Percentiles rank a stretch among this genome's conserved stretches.
phyloP scores from a whole-genome alignment of 2,113 vertebrate genomes.

The Laticauda laticaudata region DNA sequence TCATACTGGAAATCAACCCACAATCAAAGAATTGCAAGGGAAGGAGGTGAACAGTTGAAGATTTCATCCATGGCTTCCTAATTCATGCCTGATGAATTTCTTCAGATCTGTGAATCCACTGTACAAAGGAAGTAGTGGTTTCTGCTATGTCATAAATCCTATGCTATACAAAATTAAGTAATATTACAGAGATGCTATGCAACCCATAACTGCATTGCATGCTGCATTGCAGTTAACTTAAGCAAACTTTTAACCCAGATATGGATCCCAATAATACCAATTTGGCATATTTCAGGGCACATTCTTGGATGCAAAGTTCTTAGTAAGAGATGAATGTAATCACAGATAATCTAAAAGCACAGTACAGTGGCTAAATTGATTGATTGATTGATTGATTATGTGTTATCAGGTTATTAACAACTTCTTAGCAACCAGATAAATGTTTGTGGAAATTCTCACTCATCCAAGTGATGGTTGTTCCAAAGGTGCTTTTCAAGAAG shows the following conservation, averaged over 20 bases:
- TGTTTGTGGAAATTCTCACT: background rate
- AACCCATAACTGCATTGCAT: background rate
- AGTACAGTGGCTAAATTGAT: background rate
- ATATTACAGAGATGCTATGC: background rate
- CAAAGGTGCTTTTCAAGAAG: background rate
- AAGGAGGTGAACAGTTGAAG: background rate
- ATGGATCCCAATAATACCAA: background rate
- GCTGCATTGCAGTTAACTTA: background rate
- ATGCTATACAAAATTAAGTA: background rate
- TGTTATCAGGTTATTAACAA: background rate
- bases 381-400: background rate
- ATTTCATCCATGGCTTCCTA: background rate
- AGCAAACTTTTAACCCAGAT: background rate
- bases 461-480: background rate
- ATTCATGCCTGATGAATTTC: background rate
- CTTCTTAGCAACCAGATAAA: background rate
- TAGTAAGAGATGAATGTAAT: background rate
- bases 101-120: background rate
- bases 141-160: background rate
- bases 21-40: background rate
- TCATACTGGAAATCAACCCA: background rate
- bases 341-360: background rate
- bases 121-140: background rate
- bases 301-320: background rate
- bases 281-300: background rate